Base-by-base conservation (phyloP, 2,113 vertebrate species). In the Neodontobutis hainanensis region DNA sequence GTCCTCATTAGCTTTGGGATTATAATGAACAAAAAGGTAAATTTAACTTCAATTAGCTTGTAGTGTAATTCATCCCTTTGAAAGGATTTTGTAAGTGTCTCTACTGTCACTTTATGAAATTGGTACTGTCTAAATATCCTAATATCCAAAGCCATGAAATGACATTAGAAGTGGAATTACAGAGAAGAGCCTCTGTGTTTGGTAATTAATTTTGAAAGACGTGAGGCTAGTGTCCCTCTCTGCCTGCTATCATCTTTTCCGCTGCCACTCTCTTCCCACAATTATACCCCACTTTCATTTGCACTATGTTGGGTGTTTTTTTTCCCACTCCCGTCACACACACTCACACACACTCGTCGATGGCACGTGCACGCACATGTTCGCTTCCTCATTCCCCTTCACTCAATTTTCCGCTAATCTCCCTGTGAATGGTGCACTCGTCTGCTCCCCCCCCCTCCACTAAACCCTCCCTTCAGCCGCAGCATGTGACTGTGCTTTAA, bases 21-120 rank as follows among this genome's bases (percentile, higher is more conserved):
- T 88, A 83, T 83, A 80, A 84, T 85, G 77, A 89, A 85, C 86
- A 85, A 90, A 92, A 87, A 92, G 82, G 83, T 88, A 79, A 89
- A 90, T 90, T 88, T 85, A 84, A 85, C 91, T 90, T 80, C 85
- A 90, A 90, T 92, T 91, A 92, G 73, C 84, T 82, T 50, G 16
- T 73, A 64, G 78, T 74, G 68, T 77, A 85, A 85, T 85, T 84
- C 52, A 73, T 78, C 76, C 70, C 14, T 80, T 81, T 82, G 64
- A 86, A 77, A 65, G 48, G 27, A 43, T 65, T 77, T 62, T 78
- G 56, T 67, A 78, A 86, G 83, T 73, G 73, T 77, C 80, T 87
- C 68, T 62, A 62, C 83, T 83, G 78, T 85, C 81, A 73, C 50
- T 75, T 79, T 80, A 65, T 70, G 77, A 83, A 80, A 78, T 42